Evolutionary conservation across 2,113 vertebrate species (phyloP).

Genomic region (Mugil cephalus): DNA sequence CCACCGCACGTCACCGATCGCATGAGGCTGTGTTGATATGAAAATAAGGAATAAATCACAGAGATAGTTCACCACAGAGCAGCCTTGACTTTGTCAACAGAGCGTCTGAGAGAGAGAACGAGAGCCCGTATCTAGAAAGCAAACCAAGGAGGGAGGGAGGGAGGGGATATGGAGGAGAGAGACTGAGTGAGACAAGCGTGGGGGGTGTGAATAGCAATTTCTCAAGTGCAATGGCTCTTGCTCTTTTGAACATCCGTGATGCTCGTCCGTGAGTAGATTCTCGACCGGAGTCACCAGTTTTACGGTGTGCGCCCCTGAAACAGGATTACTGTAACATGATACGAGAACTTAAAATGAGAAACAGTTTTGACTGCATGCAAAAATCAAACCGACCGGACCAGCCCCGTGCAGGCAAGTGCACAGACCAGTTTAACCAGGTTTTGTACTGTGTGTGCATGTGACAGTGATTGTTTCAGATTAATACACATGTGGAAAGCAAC

Average conservation of each 20-base stretch:
- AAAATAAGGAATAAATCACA: slow-evolving; percentile 82
- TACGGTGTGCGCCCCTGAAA: neutral
- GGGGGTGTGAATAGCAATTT: slow-evolving; percentile 65
- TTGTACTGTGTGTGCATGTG: neutral
- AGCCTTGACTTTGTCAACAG: slow-evolving; percentile 82
- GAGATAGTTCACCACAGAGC: slow-evolving; percentile 77
- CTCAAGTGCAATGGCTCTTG: slow-evolving; percentile 68
- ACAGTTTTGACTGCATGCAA: slow-evolving; percentile 14
- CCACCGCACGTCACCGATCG: slow-evolving; percentile 59
- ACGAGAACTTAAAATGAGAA: slow-evolving; percentile 8
- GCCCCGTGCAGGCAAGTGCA: slow-evolving; percentile 17
- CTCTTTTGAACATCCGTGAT: slow-evolving; percentile 46
- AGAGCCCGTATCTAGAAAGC: neutral
- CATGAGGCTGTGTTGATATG: slow-evolving; percentile 66
- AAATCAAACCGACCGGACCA: slow-evolving; percentile 5
- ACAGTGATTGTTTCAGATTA: slow-evolving; percentile 16
- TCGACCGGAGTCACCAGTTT: neutral
- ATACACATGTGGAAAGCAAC: slow-evolving; percentile 4
- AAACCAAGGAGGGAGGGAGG: neutral
- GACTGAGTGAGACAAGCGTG: slow-evolving; percentile 48
- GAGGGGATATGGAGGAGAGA: slow-evolving; percentile 54
- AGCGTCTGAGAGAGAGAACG: slow-evolving; percentile 58
- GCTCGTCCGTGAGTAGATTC: slow-evolving; percentile 40
- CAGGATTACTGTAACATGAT: neutral
- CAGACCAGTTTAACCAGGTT: slow-evolving; percentile 42